These are phyloP conservation scores for Pyrochroa serraticornis DNA, from an alignment of 2,888 invertebrate species.

Conservation along the genomic window DNA sequence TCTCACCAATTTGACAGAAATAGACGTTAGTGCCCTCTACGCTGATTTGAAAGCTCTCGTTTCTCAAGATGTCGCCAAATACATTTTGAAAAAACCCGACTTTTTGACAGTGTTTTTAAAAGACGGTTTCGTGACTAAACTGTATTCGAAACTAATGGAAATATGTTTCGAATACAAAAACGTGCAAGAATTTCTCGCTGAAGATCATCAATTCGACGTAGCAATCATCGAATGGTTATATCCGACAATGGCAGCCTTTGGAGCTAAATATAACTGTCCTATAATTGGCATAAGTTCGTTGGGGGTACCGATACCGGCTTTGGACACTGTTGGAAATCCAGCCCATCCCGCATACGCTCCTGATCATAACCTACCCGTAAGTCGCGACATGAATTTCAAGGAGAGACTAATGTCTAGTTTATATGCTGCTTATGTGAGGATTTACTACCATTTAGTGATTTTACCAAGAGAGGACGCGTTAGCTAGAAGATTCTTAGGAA, in stretches of 20 bases:
- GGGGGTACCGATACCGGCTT: conserved; percentile 23
- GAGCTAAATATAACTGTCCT: conserved; percentile 45
- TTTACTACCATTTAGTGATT: not conserved
- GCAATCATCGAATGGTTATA: conserved; percentile 44
- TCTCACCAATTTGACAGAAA: conserved; percentile 32
- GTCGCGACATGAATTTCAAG: conserved; percentile 40
- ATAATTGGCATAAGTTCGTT: conserved; percentile 46
- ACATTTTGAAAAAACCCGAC: conserved; percentile 26
- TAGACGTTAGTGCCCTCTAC: conserved; percentile 26
- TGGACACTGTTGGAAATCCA: conserved; percentile 43
- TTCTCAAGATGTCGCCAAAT: not conserved
- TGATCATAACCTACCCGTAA: conserved; percentile 42
- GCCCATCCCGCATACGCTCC: conserved; percentile 51
- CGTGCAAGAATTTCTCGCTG: conserved; percentile 29
- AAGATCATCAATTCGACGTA: conserved; percentile 44
- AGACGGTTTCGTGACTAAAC: conserved; percentile 27
- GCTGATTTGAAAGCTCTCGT: no score
- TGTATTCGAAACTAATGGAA: conserved; percentile 25
- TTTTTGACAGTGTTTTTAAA: conserved; percentile 33
- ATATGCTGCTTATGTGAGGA: conserved; percentile 25
- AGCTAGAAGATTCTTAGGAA: conserved; percentile 36
- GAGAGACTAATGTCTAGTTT: conserved; percentile 41
- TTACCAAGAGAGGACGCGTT: conserved; percentile 33
- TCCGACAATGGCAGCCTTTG: conserved; percentile 43
- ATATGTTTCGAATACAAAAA: conserved; percentile 25